Conservation (phyloP, 2,113 vertebrate species). For the Ceyx margarethae region DNA sequence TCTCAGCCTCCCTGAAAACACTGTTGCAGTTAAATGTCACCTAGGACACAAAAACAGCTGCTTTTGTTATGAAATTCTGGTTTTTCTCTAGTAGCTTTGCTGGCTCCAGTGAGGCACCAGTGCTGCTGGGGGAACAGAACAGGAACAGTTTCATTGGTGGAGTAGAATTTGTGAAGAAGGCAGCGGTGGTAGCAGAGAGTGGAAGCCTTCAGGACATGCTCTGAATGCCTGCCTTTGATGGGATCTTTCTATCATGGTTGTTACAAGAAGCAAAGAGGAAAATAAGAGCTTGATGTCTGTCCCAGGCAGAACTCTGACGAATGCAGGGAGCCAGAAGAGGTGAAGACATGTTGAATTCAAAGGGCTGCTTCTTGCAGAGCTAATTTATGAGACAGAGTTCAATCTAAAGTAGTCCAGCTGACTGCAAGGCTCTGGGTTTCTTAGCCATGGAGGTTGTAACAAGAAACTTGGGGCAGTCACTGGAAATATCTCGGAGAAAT, state of each 20-base stretch:
- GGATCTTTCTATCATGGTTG: background rate
- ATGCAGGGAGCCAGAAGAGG: background rate
- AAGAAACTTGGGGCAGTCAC: background rate
- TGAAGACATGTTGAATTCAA: background rate
- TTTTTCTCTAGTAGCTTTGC: background rate
- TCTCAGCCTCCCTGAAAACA: fast-evolving
- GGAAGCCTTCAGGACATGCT: background rate
- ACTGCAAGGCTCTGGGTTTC: background rate
- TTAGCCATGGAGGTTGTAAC: background rate
- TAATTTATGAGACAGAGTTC: background rate
- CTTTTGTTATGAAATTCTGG: background rate
- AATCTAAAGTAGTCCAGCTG: background rate
- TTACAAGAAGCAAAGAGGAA: background rate
- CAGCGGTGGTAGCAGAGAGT: background rate
- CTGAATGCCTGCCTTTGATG: background rate
- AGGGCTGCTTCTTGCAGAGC: background rate
- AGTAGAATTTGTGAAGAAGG: background rate
- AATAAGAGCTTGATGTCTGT: background rate
- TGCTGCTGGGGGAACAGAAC: background rate
- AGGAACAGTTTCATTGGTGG: fast-evolving
- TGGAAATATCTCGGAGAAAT: background rate
- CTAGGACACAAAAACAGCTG: fast-evolving
- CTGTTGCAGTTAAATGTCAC: background rate
- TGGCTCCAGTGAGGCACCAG: background rate
- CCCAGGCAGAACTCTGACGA: background rate